Conservation (phyloP, 2,888 invertebrate genomes). For the Caenorhabditis drosophilae region DNA sequence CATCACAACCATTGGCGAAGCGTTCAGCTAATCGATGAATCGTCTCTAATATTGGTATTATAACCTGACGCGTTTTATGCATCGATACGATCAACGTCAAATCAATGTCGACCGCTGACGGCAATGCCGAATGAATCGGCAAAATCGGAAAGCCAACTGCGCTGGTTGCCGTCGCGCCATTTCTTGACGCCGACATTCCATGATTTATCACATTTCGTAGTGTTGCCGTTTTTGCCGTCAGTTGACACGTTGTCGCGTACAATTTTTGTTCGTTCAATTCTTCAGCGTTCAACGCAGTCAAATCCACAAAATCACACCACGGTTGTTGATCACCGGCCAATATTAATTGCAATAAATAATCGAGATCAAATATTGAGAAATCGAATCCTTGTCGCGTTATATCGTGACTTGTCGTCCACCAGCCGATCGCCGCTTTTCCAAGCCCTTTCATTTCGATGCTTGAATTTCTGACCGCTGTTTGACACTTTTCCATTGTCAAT, state of each 20-base stretch:
- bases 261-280: constrained; percentile 44
- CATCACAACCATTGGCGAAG: constrained; percentile 29
- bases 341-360: constrained; percentile 63
- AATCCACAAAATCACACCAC: constrained; percentile 62
- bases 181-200: constrained; percentile 24
- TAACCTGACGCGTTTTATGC: background rate
- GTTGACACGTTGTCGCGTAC: constrained; percentile 42
- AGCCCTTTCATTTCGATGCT: constrained; percentile 29
- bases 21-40: constrained; percentile 18
- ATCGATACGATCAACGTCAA: constrained; percentile 22
- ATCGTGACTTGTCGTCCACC: constrained; percentile 41
- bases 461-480: constrained; percentile 26
- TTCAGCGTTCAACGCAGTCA: constrained; percentile 32
- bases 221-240: constrained; percentile 22
- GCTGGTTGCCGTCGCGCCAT: constrained; percentile 25
- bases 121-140: constrained; percentile 49
- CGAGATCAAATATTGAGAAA: constrained; percentile 55
- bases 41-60: background rate
- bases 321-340: constrained; percentile 47
- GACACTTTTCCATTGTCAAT: constrained; percentile 16
- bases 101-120: constrained; percentile 40
- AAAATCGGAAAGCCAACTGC: constrained; percentile 50
- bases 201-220: too few relatives aligned
- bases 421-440: constrained; percentile 40
- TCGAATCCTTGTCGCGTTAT: constrained; percentile 47